These are phyloP conservation scores for Lepus americanus DNA, from an alignment of 2,113 vertebrate genomes.

Conservation along the genomic window DNA sequence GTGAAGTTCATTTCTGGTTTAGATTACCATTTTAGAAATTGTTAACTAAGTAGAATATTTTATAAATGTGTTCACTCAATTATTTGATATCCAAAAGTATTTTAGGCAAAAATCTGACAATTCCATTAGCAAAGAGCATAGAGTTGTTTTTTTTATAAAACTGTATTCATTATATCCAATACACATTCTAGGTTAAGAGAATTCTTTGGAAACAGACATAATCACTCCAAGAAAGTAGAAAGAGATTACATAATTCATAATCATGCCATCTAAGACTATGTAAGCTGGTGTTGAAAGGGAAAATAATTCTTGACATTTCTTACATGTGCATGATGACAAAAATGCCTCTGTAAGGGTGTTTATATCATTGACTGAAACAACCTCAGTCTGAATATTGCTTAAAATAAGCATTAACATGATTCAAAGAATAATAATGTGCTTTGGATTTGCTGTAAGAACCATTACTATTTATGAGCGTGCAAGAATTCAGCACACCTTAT, in stretches of 20 bases:
- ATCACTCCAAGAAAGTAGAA: not conserved
- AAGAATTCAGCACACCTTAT: slow-evolving; percentile 11
- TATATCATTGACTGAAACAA: slow-evolving; percentile 57
- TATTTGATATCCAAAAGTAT: not conserved
- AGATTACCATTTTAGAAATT: not conserved
- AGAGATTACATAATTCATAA: not conserved
- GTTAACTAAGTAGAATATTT: not conserved
- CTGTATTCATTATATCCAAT: not conserved
- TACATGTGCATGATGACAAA: slow-evolving; percentile 12
- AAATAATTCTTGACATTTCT: slow-evolving; percentile 49
- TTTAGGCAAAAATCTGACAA: not conserved
- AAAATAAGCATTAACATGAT: slow-evolving; percentile 68
- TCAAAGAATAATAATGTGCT: slow-evolving; percentile 40
- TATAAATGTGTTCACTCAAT: not conserved
- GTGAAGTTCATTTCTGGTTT: not conserved
- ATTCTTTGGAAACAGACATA: slow-evolving; percentile 2
- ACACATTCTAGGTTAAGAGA: not conserved
- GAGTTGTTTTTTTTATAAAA: slow-evolving; percentile 15
- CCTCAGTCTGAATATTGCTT: slow-evolving; percentile 30
- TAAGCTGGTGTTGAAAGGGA: not conserved
- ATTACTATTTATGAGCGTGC: slow-evolving; percentile 31
- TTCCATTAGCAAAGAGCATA: not conserved
- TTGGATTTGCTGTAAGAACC: slow-evolving; percentile 39
- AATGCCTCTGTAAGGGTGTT: slow-evolving; percentile 43
- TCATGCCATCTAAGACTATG: not conserved